Percentiles rank a stretch among this genome's conserved stretches.
Conservation (phyloP, 2,797 vertebrate genomes). For the Poeciliopsis presidionis region DNA sequence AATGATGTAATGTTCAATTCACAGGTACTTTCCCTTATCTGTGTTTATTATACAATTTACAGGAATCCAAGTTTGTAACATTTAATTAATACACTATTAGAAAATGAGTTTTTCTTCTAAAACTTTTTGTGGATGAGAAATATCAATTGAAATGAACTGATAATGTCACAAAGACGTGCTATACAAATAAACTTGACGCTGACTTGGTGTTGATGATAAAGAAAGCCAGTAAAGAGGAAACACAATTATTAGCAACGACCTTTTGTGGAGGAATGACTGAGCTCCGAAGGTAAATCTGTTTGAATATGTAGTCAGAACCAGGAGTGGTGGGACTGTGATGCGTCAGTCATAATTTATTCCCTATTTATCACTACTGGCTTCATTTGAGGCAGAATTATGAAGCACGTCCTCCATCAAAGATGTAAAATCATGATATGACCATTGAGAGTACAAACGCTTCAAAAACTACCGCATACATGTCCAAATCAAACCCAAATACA, state of each 20-base stretch:
- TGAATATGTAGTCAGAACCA: not conserved
- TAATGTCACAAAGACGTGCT: no score
- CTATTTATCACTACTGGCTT: not conserved
- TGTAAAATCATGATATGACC: not conserved
- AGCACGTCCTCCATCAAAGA: not conserved
- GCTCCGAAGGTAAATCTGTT: not conserved
- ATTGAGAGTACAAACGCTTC: not conserved
- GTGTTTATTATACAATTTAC: no score
- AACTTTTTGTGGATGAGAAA: no score
- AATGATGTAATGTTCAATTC: no score
- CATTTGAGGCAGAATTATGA: not conserved
- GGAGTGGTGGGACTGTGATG: not conserved
- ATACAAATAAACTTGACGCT: no score
- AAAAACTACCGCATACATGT: not conserved
- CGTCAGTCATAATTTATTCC: not conserved
- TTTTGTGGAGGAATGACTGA: not conserved
- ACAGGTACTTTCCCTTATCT: no score
- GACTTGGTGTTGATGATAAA: no score
- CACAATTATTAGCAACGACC: not conserved
- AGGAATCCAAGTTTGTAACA: no score
- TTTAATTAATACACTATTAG: no score
- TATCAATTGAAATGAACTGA: no score
- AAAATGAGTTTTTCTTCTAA: no score
- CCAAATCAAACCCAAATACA: no score
- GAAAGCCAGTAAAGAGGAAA: not conserved